Evolutionary conservation across 2,797 vertebrate genomes (phyloP).

Genomic region (Orientallactaga sibirica): DNA sequence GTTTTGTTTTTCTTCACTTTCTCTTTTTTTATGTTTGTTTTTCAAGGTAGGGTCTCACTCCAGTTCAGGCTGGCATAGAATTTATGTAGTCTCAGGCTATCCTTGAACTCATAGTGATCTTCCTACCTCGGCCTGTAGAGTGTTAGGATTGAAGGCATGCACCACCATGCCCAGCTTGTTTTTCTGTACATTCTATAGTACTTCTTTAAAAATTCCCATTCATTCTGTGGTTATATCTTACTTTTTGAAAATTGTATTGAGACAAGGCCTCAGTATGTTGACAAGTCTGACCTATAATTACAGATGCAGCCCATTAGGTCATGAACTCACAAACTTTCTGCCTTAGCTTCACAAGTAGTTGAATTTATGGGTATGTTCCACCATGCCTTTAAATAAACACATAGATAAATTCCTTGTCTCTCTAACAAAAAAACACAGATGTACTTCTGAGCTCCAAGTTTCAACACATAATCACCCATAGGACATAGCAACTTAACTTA

Average conservation of each 20-base stretch:
- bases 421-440: neutral
- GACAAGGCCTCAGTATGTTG: neutral
- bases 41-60: no score
- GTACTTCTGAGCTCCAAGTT: slow-evolving; percentile 42
- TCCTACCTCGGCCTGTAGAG: no score
- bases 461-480: neutral
- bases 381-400: neutral
- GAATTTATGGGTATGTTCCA: neutral
- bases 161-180: neutral
- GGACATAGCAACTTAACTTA: neutral
- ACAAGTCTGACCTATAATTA: neutral
- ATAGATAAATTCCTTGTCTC: neutral
- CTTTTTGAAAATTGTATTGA: no score
- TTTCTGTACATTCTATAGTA: neutral
- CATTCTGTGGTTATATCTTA: neutral
- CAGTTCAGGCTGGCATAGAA: no score
- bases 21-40: neutral
- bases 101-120: no score
- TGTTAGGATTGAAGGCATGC: no score
- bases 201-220: neutral
- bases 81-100: no score
- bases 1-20: neutral
- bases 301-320: neutral
- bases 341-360: neutral
- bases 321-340: neutral